phyloP scores from a whole-genome alignment of 1,140 invertebrate species.

The Drosophila albomicans region DNA sequence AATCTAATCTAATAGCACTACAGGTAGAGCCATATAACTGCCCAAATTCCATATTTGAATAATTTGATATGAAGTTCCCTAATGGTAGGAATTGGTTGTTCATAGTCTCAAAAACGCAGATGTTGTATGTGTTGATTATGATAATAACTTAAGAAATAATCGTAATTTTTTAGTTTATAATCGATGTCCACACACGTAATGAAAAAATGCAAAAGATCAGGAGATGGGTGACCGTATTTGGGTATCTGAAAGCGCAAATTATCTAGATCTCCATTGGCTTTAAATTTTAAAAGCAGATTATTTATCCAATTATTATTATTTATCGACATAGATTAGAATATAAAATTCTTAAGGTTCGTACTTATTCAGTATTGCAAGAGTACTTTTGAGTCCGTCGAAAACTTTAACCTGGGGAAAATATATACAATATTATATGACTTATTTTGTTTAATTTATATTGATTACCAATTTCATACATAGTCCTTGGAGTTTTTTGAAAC shows the following conservation, averaged over 20 bases:
- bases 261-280: conserved; percentile 63
- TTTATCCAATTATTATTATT: conserved; percentile 86
- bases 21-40: conserved; percentile 48
- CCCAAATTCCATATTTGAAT: conserved; percentile 23
- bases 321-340: conserved; percentile 88
- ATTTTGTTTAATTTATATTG: background rate
- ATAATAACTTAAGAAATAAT: conserved; percentile 53
- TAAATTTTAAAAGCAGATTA: conserved; percentile 87
- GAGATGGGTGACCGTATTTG: conserved; percentile 42
- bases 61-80: conserved; percentile 47
- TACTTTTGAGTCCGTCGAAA: background rate
- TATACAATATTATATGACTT: background rate
- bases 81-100: conserved; percentile 33
- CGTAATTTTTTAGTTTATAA: conserved; percentile 50
- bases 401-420: conserved; percentile 2
- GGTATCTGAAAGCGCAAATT: conserved; percentile 49
- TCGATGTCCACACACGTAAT: conserved; percentile 43
- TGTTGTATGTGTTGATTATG: conserved; percentile 38
- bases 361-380: background rate
- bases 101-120: conserved; percentile 46
- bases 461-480: conserved; percentile 7
- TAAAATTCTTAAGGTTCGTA: conserved; percentile 85
- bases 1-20: conserved; percentile 54
- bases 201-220: conserved; percentile 55
- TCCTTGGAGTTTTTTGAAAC: background rate